phyloP scores from a whole-genome alignment of 1,140 invertebrate species.

The Acyrthosiphon pisum region DNA sequence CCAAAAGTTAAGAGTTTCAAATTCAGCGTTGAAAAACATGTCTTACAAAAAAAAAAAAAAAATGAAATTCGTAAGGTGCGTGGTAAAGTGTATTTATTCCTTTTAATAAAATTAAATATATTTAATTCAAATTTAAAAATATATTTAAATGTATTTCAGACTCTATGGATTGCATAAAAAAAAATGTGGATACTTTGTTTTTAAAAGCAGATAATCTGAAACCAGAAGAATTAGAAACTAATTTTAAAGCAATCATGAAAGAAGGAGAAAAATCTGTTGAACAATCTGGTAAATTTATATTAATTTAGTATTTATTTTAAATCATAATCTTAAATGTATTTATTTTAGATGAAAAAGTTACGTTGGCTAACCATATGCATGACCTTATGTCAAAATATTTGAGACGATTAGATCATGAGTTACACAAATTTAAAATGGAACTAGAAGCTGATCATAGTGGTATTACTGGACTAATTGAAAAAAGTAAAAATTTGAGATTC shows the following conservation, averaged over 20 bases:
- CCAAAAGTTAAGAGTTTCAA: too few relatives aligned
- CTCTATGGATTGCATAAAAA: constrained; percentile 91
- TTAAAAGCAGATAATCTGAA: constrained; percentile 83
- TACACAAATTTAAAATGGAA: constrained; percentile 98
- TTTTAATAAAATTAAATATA: not conserved
- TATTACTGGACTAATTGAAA: constrained; percentile 95
- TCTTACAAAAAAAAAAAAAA: too few relatives aligned
- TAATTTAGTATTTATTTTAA: not conserved
- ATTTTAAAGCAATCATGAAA: constrained; percentile 84
- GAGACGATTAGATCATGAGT: constrained; percentile 89
- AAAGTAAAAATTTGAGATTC: constrained; percentile 65
- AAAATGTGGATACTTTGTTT: constrained; percentile 88
- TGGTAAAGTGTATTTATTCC: too few relatives aligned
- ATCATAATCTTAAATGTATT: not conserved
- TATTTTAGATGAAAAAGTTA: constrained; percentile 74
- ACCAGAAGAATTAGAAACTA: constrained; percentile 79
- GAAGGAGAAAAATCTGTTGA: constrained; percentile 93
- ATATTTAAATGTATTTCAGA: constrained; percentile 69
- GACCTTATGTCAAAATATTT: constrained; percentile 94
- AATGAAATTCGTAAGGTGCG: too few relatives aligned
- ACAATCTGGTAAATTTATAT: constrained; percentile 75
- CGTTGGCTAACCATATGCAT: constrained; percentile 92
- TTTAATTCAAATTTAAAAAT: not conserved
- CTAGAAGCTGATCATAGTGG: constrained; percentile 97
- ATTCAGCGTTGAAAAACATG: too few relatives aligned